These are phyloP conservation scores for Timandra comae DNA, from an alignment of 2,888 invertebrate species.

Conservation along the genomic window DNA sequence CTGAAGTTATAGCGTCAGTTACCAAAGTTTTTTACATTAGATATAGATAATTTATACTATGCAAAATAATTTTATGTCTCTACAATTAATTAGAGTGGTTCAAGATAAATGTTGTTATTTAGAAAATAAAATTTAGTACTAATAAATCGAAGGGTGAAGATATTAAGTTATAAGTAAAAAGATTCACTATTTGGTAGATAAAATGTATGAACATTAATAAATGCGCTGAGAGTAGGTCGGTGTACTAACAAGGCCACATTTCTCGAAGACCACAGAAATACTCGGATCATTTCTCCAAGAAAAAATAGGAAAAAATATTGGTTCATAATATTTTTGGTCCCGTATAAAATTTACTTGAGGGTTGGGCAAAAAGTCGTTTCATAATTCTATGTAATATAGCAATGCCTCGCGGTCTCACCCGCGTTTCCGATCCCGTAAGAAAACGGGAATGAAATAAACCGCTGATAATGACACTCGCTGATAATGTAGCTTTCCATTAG, in stretches of 20 bases:
- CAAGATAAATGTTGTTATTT: no score
- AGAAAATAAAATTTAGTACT: no score
- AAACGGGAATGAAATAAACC: constrained; percentile 1
- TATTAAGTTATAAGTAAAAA: no score
- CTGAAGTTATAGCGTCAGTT: no score
- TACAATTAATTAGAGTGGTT: no score
- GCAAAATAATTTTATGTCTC: no score
- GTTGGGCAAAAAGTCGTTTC: not conserved
- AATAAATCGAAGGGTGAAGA: no score
- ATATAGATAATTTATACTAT: no score
- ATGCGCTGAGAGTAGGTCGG: constrained; percentile 35
- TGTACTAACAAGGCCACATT: constrained; percentile 62
- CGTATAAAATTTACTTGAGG: constrained; percentile 13
- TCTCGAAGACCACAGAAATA: constrained; percentile 50
- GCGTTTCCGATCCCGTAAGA: not conserved
- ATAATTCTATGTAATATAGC: not conserved
- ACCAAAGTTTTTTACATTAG: no score
- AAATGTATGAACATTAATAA: constrained; percentile 35
- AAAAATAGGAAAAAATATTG: constrained; percentile 30
- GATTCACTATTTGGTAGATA: constrained; percentile 35
- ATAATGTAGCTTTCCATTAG: no score
- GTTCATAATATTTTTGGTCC: no score
- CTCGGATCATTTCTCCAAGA: constrained; percentile 64
- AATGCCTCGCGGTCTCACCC: not conserved
- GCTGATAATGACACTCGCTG: no score